Conservation (phyloP, 2,797 vertebrate genomes). For the Alosa sapidissima region DNA sequence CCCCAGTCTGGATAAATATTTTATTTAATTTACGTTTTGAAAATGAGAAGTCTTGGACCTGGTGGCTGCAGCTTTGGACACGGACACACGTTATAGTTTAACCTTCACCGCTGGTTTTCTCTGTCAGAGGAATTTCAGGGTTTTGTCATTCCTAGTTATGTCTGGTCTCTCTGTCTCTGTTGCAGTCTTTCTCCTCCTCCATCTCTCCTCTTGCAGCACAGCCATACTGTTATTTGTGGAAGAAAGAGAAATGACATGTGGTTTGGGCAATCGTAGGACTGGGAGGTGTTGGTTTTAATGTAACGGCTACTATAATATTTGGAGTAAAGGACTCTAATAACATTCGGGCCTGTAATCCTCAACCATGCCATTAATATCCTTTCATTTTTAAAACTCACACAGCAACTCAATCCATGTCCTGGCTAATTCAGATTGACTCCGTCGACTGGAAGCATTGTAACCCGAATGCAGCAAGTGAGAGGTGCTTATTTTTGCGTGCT, state of each 20-base stretch:
- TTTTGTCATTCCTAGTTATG: constrained; percentile 60
- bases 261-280: constrained; percentile 24
- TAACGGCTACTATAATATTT: constrained; percentile 20
- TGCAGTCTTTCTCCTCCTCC: constrained; percentile 26
- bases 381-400: constrained; percentile 2
- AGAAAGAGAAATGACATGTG: constrained; percentile 17
- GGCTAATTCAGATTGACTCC: constrained; percentile 16
- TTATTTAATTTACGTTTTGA: constrained; percentile 39
- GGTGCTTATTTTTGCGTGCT: constrained; percentile 16
- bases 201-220: neutral
- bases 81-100: constrained; percentile 58
- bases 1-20: constrained; percentile 42
- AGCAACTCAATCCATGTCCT: constrained; percentile 17
- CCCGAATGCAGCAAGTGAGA: neutral
- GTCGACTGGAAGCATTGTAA: neutral
- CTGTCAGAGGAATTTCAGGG: constrained; percentile 69
- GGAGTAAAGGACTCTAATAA: constrained; percentile 29
- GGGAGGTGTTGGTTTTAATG: constrained; percentile 39
- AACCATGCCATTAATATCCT: constrained; percentile 22
- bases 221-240: constrained; percentile 18
- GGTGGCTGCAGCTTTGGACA: constrained; percentile 25
- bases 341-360: constrained; percentile 33
- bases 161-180: constrained; percentile 48
- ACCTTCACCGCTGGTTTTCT: constrained; percentile 62
- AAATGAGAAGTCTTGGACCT: constrained; percentile 31